A percentile compares a stretch with the other conserved stretches of the same genome.
phyloP scores from a whole-genome alignment of 2,113 vertebrate genomes.

The Salminus brasiliensis region DNA sequence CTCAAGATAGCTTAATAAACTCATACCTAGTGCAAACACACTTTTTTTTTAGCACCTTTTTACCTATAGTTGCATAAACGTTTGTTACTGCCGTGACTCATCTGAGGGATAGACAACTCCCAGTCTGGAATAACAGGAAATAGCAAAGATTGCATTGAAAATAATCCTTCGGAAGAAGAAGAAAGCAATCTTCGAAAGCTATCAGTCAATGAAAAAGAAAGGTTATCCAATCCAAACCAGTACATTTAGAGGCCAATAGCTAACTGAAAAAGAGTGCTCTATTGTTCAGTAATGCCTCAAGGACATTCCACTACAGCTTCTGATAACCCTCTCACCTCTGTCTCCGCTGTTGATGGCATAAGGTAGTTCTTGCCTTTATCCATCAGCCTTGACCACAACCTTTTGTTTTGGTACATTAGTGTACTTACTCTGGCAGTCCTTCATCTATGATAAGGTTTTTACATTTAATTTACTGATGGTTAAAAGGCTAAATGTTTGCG shows the following conservation, averaged over 20 bases:
- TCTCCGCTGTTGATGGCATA: not conserved
- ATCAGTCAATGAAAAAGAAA: no score
- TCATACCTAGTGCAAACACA: not conserved
- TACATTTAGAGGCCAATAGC: not conserved
- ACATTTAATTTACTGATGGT: no score
- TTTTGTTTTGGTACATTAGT: no score
- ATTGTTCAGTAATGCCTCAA: not conserved
- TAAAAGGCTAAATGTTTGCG: no score
- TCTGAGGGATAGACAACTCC: not conserved
- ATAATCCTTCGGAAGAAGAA: not conserved
- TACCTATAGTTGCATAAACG: not conserved
- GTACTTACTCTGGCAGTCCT: no score
- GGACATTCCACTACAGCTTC: not conserved
- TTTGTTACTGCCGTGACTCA: not conserved
- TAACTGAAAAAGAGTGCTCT: not conserved
- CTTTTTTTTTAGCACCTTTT: not conserved
- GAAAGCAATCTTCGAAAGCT: not conserved
- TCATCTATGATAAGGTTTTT: no score
- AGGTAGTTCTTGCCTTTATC: no score
- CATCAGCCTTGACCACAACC: no score
- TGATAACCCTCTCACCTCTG: not conserved
- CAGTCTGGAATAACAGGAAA: conserved; percentile 20
- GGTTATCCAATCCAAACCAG: not conserved
- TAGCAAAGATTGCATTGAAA: not conserved
- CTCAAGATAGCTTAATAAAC: no score